These are phyloP conservation scores for Linnaemya vulpina DNA, from an alignment of 2,888 invertebrate genomes.

Conservation along the genomic window DNA sequence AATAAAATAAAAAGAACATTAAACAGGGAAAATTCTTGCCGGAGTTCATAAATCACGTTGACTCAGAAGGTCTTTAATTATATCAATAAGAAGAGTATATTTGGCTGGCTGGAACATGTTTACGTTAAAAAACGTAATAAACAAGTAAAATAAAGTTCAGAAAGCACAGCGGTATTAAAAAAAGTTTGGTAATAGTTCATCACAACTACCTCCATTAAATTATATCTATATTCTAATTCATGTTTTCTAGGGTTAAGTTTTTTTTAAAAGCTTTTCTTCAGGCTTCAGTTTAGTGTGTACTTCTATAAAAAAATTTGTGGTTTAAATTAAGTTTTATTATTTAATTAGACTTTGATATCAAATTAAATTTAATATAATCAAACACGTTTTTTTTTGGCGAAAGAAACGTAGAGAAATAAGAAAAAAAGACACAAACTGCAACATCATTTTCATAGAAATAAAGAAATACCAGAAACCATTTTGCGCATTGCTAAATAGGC, in stretches of 20 bases:
- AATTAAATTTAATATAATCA: conserved; percentile 61
- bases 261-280: no score
- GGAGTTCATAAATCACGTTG: not conserved
- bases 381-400: conserved; percentile 23
- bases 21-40: not conserved
- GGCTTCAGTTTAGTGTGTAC: no score
- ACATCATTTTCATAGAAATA: conserved; percentile 43
- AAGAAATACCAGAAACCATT: conserved; percentile 20
- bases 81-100: not conserved
- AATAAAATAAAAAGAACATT: not conserved
- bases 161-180: not conserved
- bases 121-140: not conserved
- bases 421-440: conserved; percentile 35
- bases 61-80: not conserved
- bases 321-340: not conserved
- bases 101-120: not conserved
- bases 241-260: no score
- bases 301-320: no score
- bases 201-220: no score
- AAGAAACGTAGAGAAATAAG: conserved; percentile 12
- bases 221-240: no score
- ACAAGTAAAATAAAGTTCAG: not conserved
- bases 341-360: conserved; percentile 16
- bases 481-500: conserved; percentile 59
- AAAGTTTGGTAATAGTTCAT: no score